phyloP scores from a whole-genome alignment of 1,140 invertebrate species.

The Choristoneura fumiferana region DNA sequence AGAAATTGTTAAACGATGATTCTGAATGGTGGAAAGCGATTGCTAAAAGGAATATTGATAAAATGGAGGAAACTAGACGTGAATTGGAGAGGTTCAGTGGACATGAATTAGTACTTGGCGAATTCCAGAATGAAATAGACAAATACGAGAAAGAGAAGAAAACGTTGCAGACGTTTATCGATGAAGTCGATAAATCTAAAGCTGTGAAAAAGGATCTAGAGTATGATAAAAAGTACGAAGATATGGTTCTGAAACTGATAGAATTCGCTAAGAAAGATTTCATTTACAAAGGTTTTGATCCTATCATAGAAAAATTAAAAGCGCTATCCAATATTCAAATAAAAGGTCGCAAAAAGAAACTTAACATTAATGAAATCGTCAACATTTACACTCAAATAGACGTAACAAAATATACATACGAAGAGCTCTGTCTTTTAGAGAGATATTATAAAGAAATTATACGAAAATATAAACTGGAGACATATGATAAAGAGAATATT shows the following conservation, averaged over 20 bases:
- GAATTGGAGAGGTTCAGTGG: conserved; percentile 72
- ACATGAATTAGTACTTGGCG: conserved; percentile 65
- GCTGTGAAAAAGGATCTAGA: conserved; percentile 61
- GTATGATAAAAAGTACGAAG: conserved; percentile 71
- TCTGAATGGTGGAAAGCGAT: conserved; percentile 74
- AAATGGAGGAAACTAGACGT: conserved; percentile 69
- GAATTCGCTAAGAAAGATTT: conserved; percentile 73
- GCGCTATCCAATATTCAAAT: conserved; percentile 58
- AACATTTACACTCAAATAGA: conserved; percentile 64
- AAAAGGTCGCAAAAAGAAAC: conserved; percentile 50
- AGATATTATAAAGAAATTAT: conserved; percentile 71
- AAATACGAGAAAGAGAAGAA: conserved; percentile 63
- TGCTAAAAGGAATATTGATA: conserved; percentile 70
- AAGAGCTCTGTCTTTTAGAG: conserved; percentile 63
- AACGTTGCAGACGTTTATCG: conserved; percentile 63
- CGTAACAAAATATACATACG: conserved; percentile 60
- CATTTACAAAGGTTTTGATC: conserved; percentile 76
- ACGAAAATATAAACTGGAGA: conserved; percentile 57
- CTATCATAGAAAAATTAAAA: conserved; percentile 69
- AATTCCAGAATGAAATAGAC: conserved; percentile 56
- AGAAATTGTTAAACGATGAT: conserved; percentile 74
- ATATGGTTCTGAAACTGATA: conserved; percentile 69
- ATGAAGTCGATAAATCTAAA: conserved; percentile 66
- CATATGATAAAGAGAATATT: conserved; percentile 54
- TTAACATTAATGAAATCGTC: conserved; percentile 58